Percentiles rank a stretch among this genome's conserved stretches.
Evolutionary conservation across 2,888 invertebrate genomes (phyloP).

Genomic region (Bimastos eiseni): DNA sequence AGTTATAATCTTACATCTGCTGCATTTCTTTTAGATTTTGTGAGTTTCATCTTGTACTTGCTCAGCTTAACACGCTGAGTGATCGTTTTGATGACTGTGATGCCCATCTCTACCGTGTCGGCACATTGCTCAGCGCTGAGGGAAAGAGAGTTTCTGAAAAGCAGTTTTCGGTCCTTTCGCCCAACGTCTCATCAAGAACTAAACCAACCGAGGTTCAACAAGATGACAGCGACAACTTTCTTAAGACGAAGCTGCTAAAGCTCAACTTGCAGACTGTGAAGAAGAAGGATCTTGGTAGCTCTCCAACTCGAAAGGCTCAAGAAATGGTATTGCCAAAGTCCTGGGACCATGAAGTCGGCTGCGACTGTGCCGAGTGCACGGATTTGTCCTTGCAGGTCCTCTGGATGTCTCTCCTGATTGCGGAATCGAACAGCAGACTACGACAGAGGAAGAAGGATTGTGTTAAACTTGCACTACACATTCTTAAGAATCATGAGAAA

Average conservation of each 20-base stretch:
- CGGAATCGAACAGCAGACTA: background rate
- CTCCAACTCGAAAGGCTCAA: background rate
- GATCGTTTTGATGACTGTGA: background rate
- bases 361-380: conserved; percentile 17
- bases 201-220: background rate
- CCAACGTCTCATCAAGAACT: background rate
- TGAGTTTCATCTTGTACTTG: conserved; percentile 20
- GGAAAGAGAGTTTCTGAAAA: conserved; percentile 19
- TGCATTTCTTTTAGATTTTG: conserved; percentile 5
- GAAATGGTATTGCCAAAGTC: conserved; percentile 8
- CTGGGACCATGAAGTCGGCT: conserved; percentile 17
- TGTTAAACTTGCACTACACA: background rate
- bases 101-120: conserved; percentile 8
- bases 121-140: background rate
- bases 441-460: conserved; percentile 7
- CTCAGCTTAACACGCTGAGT: background rate
- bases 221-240: conserved; percentile 4
- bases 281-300: background rate
- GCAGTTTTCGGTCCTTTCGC: background rate
- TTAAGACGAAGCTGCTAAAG: background rate
- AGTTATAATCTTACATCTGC: conserved; percentile 3
- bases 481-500: background rate
- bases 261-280: background rate
- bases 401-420: conserved; percentile 19
- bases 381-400: conserved; percentile 9